A percentile compares a stretch with the other conserved stretches of the same genome.
phyloP scores from a whole-genome alignment of 2,888 invertebrate genomes.

The Pollenia angustigena region DNA sequence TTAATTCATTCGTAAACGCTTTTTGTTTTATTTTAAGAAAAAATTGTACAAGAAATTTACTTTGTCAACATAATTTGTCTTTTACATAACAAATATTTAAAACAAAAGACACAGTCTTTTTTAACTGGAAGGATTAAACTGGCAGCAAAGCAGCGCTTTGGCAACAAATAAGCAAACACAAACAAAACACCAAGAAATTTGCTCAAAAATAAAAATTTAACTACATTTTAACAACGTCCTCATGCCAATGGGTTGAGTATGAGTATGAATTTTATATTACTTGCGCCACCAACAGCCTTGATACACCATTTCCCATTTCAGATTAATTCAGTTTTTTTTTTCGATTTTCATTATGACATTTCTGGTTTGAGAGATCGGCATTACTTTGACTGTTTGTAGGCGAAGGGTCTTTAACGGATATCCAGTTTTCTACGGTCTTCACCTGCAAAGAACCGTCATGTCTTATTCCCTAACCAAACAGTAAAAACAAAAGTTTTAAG shows the following conservation, averaged over 20 bases:
- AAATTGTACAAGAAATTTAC: slow-evolving; percentile 67
- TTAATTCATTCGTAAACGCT: slow-evolving; percentile 45
- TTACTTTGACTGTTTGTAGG: too few species aligned
- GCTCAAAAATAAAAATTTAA: slow-evolving; percentile 63
- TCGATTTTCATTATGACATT: too few species aligned
- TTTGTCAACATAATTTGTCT: slow-evolving; percentile 70
- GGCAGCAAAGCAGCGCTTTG: slow-evolving; percentile 38
- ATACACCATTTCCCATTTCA: slow-evolving; percentile 26
- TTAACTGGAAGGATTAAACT: slow-evolving; percentile 19
- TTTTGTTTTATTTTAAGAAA: slow-evolving; percentile 28
- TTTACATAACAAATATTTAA: slow-evolving; percentile 52
- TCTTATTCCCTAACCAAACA: too few species aligned
- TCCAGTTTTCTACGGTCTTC: too few species aligned
- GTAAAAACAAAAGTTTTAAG: too few species aligned
- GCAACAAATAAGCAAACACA: slow-evolving; percentile 32
- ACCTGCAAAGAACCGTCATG: too few species aligned
- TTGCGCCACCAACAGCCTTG: background rate
- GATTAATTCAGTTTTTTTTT: too few species aligned
- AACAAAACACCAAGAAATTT: slow-evolving; percentile 35
- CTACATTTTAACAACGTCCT: slow-evolving; percentile 69
- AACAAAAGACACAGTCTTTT: slow-evolving; percentile 47
- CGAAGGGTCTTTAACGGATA: too few species aligned
- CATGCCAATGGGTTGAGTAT: slow-evolving; percentile 56
- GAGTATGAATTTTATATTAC: slow-evolving; percentile 28
- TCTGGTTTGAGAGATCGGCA: too few species aligned